Evolutionary conservation across 2,113 vertebrate genomes (phyloP).

Genomic region (Anoplopoma fimbria): DNA sequence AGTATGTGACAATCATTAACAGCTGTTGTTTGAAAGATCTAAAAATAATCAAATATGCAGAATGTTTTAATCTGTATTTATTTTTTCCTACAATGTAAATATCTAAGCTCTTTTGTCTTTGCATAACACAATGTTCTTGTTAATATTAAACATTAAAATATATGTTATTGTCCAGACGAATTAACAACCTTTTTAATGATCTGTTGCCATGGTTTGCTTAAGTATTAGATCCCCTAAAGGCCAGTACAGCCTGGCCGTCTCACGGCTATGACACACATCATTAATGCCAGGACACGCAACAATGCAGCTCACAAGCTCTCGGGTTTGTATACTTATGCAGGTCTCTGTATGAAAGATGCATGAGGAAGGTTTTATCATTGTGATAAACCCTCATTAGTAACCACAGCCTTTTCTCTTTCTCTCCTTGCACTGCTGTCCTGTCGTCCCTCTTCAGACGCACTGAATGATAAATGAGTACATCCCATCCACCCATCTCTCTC

Average conservation of each 20-base stretch:
- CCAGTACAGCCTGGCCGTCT: background rate
- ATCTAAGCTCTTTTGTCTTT: constrained; percentile 2
- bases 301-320: constrained; percentile 15
- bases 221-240: background rate
- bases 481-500: constrained; percentile 59
- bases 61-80: background rate
- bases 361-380: constrained; percentile 57
- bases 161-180: background rate
- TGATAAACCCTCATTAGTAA: constrained; percentile 72
- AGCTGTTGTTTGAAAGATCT: constrained; percentile 2
- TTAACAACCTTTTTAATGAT: background rate
- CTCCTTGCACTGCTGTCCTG: constrained; percentile 42
- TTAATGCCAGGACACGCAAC: constrained; percentile 48
- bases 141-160: background rate
- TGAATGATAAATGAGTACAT: constrained; percentile 75
- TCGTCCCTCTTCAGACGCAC: constrained; percentile 54
- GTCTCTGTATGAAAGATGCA: constrained; percentile 72
- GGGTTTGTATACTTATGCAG: constrained; percentile 38
- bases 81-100: background rate
- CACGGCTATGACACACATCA: constrained; percentile 25
- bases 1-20: background rate
- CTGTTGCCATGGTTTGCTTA: background rate
- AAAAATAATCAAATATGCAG: too few relatives aligned
- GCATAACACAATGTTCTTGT: background rate
- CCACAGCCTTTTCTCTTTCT: constrained; percentile 32